These are phyloP conservation scores for Dryas iulia DNA, from an alignment of 1,140 invertebrate species.

Conservation along the genomic window DNA sequence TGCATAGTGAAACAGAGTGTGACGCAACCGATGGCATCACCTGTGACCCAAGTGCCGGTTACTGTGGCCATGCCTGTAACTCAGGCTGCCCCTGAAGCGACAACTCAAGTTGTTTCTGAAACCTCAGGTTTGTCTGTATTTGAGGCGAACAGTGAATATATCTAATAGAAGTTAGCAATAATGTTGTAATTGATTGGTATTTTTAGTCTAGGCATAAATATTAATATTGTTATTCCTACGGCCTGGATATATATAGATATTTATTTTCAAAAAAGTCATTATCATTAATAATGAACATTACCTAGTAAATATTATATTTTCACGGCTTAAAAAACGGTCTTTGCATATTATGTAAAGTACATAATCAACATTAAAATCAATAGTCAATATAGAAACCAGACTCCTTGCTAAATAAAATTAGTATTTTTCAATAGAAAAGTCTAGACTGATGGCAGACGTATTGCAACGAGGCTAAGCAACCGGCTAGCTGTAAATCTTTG, in stretches of 20 bases:
- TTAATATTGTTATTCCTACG: too few species aligned
- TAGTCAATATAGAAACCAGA: neutral
- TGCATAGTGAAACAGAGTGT: slow-evolving; percentile 71
- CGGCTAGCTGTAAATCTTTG: slow-evolving; percentile 42
- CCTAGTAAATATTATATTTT: too few species aligned
- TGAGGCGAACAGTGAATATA: neutral
- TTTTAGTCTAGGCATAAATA: too few species aligned
- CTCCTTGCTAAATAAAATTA: neutral
- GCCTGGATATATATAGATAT: too few species aligned
- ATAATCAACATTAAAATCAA: too few species aligned
- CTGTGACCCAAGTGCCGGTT: slow-evolving; percentile 38
- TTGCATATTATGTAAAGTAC: too few species aligned
- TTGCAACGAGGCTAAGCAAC: slow-evolving; percentile 2
- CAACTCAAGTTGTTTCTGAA: slow-evolving; percentile 37
- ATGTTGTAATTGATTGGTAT: too few species aligned
- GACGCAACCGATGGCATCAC: slow-evolving; percentile 52
- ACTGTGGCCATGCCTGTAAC: slow-evolving; percentile 26
- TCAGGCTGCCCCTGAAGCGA: slow-evolving; percentile 29
- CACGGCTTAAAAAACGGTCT: too few species aligned
- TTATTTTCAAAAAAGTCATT: too few species aligned
- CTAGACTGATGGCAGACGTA: neutral
- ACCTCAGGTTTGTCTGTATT: slow-evolving; percentile 49
- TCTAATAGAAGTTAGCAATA: too few species aligned
- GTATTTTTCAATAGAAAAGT: neutral
- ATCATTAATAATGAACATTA: too few species aligned